Evolutionary conservation across 2,888 invertebrate species (phyloP), one percentile per base, ranked within the genome.

Genomic region (Andricus curvator): DNA sequence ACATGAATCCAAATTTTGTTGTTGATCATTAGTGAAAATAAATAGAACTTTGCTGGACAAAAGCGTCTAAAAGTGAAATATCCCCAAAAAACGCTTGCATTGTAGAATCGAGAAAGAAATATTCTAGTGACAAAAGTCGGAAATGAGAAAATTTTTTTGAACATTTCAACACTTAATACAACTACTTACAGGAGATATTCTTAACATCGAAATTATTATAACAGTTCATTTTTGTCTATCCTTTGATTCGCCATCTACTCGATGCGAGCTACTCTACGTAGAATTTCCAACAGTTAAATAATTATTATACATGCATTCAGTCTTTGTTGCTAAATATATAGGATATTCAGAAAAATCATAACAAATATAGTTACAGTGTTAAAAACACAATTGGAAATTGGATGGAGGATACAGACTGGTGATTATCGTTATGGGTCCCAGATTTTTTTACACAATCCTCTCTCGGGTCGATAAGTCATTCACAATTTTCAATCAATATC

Each of bases 281-380:
- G 62, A 76, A 78, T 70, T 70, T 70, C 67, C 44, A 79, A 81
- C 78, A 80, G 77, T 82, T 79, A 80, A 81, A 79, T 79, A 82
- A 84, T 87, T 84, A 85, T 85, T 81, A 88, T 87, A 89, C 87
- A 85, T 83, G 87, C 88, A 86, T 90, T 91, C 91, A 91, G 91
- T 91, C 91, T 91, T 91, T 88, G 88, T 88, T 85, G 86, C 87
- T 88, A 88, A 89, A 89, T 86, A 79, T 70, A 70, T 70, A 78
- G 79, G 25, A 74, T 77, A 78, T 15, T 76, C 48, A 37, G 81
- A 80, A 76, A 80, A 79, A 70, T 79, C 65, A 77, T 82, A 44
- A 81, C 64, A 48, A 70, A 67, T 79, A 66, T 79, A 66, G 11
- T 78, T 78, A 51, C 51, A 70, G 17, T 22, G 25, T 25, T 60